phyloP scores from a whole-genome alignment of 1,140 invertebrate species.

The Drosophila paulistorum region DNA sequence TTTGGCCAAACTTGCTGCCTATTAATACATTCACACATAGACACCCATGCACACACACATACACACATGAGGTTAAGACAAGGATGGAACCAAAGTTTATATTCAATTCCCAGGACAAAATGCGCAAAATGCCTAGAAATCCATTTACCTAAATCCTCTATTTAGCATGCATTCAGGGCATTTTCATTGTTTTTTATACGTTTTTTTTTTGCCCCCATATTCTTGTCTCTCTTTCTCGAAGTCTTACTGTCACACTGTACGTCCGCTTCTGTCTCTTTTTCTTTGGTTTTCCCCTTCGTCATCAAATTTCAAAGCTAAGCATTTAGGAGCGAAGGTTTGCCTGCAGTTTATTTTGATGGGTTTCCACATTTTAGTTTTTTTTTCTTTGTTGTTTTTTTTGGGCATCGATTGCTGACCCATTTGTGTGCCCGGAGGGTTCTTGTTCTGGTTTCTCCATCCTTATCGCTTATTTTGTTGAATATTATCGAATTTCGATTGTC shows the following conservation, averaged over 20 bases:
- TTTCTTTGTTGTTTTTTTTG: slow-evolving; percentile 8
- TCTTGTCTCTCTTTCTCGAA: slow-evolving; percentile 11
- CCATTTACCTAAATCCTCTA: slow-evolving; percentile 81
- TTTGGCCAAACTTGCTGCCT: slow-evolving; percentile 67
- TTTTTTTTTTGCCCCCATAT: background rate
- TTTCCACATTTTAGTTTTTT: slow-evolving; percentile 46
- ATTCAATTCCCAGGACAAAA: slow-evolving; percentile 75
- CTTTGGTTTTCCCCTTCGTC: slow-evolving; percentile 52
- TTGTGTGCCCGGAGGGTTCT: slow-evolving; percentile 52
- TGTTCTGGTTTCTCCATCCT: slow-evolving; percentile 50
- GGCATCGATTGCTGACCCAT: slow-evolving; percentile 58
- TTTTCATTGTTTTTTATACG: slow-evolving; percentile 78
- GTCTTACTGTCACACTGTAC: background rate
- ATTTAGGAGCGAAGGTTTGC: slow-evolving; percentile 12
- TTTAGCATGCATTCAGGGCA: slow-evolving; percentile 80
- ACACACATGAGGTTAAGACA: slow-evolving; percentile 29
- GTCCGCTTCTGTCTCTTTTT: background rate
- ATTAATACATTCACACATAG: slow-evolving; percentile 61
- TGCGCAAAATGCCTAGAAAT: slow-evolving; percentile 80
- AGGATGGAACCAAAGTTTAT: slow-evolving; percentile 58
- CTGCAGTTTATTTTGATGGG: slow-evolving; percentile 71
- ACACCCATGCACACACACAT: slow-evolving; percentile 19
- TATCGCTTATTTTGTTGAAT: slow-evolving; percentile 54
- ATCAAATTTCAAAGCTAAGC: slow-evolving; percentile 71
- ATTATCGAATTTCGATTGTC: slow-evolving; percentile 79